A percentile compares a stretch with the other conserved stretches of the same genome.
Evolutionary conservation across 2,113 vertebrate genomes (phyloP).

Genomic region (Gulo gulo): DNA sequence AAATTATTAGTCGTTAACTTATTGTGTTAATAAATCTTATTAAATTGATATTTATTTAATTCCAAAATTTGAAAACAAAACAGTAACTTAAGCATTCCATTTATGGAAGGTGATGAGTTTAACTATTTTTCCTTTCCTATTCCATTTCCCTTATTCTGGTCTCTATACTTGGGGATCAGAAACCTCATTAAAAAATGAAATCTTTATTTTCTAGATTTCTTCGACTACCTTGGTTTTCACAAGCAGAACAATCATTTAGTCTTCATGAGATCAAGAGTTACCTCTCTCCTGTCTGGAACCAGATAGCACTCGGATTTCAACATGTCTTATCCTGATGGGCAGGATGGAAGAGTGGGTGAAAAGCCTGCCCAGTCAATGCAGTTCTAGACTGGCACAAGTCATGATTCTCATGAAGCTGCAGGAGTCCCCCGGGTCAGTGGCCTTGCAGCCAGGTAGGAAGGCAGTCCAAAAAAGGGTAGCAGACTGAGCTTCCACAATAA

Average conservation of each 20-base stretch:
- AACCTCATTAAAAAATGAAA: not conserved
- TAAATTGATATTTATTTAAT: conserved; percentile 10
- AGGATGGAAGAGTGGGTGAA: not conserved
- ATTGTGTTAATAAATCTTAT: not conserved
- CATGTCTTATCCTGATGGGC: not conserved
- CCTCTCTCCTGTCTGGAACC: not conserved
- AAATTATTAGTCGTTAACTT: not conserved
- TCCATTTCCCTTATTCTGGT: not conserved
- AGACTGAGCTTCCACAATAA: not conserved
- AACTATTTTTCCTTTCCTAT: not conserved
- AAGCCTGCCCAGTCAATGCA: not conserved
- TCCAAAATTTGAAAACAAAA: not conserved
- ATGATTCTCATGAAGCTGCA: not conserved
- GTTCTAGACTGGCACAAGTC: not conserved
- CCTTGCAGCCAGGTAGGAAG: not conserved
- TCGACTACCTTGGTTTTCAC: not conserved
- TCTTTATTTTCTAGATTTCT: not conserved
- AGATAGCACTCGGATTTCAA: not conserved
- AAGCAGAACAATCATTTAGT: not conserved
- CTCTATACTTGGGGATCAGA: not conserved
- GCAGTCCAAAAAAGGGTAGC: not conserved
- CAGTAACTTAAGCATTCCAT: not conserved
- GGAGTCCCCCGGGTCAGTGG: not conserved
- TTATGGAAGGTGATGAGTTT: not conserved
- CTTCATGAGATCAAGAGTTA: not conserved